These are phyloP conservation scores for Drosophila pruinosa DNA, from an alignment of 1,140 invertebrate species.

Conservation along the genomic window DNA sequence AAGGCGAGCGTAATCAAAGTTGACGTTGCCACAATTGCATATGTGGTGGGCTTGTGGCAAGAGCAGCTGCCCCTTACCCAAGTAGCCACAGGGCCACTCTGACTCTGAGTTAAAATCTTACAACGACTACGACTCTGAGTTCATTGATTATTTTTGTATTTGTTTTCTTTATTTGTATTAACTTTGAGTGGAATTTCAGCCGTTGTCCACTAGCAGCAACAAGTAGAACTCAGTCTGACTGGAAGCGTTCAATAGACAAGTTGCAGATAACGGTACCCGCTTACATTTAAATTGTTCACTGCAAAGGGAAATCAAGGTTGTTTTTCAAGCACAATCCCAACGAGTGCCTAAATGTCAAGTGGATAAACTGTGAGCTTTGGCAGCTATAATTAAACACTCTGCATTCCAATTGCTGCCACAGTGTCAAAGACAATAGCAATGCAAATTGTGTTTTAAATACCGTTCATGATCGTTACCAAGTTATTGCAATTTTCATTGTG, in stretches of 20 bases:
- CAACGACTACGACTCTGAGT: background rate
- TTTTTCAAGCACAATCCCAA: background rate
- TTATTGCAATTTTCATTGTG: constrained; percentile 12
- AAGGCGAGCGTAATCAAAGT: constrained; percentile 15
- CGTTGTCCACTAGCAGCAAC: constrained; percentile 7
- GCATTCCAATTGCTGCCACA: background rate
- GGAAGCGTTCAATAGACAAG: constrained; percentile 47
- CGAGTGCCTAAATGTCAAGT: constrained; percentile 7
- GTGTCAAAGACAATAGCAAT: constrained; percentile 7
- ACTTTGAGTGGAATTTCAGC: constrained; percentile 12
- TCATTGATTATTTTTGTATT: too few relatives aligned
- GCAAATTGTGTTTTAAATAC: constrained; percentile 41
- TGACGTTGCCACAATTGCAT: background rate
- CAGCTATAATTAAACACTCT: background rate
- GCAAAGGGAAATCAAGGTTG: constrained; percentile 4
- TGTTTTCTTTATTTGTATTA: constrained; percentile 1
- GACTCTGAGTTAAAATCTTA: background rate
- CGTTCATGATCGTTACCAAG: constrained; percentile 60
- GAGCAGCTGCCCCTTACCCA: background rate
- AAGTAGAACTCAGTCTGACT: constrained; percentile 36
- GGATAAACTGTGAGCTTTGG: background rate
- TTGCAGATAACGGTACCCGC: constrained; percentile 25
- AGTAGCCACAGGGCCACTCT: constrained; percentile 6
- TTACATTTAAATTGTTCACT: background rate
- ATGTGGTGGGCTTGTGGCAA: constrained; percentile 18